Conservation (phyloP, 30 jellyfish, hydroid and myxozoan species). For the Chironex yamaguchii region DNA sequence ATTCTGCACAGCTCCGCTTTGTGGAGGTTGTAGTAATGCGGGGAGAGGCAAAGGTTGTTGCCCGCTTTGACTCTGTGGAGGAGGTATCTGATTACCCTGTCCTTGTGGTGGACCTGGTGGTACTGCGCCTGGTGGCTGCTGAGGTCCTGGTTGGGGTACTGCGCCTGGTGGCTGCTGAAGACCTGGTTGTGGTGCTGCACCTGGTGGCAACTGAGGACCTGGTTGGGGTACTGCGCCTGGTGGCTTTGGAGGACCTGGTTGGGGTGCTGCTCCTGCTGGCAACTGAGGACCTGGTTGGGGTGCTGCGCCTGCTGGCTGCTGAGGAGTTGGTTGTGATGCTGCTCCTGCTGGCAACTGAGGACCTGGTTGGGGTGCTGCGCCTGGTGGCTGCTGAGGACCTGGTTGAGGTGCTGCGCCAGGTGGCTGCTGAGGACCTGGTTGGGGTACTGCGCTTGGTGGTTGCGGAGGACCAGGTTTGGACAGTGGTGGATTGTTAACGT, state of each 20-base stretch:
- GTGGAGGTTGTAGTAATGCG: too few species aligned
- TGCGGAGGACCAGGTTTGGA: too few species aligned
- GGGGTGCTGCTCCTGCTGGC: not conserved
- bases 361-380: too few species aligned
- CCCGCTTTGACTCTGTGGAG: too few species aligned
- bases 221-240: constrained; percentile 7
- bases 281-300: constrained; percentile 6
- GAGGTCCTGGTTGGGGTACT: not conserved
- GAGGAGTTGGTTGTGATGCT: not conserved
- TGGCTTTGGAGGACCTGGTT: not conserved
- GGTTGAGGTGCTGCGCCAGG: not conserved
- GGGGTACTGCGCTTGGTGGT: constrained; percentile 19
- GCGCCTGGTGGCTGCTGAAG: not conserved
- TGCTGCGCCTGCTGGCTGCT: not conserved
- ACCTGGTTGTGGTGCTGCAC: not conserved
- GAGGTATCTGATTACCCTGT: too few species aligned
- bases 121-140: not conserved
- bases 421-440: constrained; percentile 3
- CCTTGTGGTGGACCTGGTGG: too few species aligned
- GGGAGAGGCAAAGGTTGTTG: too few species aligned
- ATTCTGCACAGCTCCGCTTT: too few species aligned
- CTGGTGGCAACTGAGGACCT: constrained; percentile 11
- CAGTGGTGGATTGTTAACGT: too few species aligned
- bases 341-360: too few species aligned
- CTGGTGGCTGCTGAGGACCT: constrained; percentile 7